These are phyloP conservation scores for Hippocampus guttulatus DNA, from an alignment of 2,113 vertebrate species.

Conservation along the genomic window DNA sequence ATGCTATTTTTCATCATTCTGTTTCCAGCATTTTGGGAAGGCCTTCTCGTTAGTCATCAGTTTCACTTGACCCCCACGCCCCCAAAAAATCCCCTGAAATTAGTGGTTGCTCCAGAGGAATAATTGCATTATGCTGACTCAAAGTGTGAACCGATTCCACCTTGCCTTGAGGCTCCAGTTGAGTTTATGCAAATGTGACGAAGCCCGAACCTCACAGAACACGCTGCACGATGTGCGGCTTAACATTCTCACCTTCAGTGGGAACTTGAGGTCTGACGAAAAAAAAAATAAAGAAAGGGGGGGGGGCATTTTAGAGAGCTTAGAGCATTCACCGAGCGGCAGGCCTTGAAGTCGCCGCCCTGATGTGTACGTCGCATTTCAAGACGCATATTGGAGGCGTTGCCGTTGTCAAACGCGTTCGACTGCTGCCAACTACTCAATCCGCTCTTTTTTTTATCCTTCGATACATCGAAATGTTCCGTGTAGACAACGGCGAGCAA, in stretches of 20 bases:
- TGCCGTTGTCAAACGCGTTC: slow-evolving; percentile 46
- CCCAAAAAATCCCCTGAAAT: background rate
- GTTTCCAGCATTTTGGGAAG: too few species aligned
- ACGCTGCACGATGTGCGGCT: slow-evolving; percentile 24
- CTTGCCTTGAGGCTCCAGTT: slow-evolving; percentile 16
- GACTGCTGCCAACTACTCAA: slow-evolving; percentile 56
- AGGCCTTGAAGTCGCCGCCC: slow-evolving; percentile 9
- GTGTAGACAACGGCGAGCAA: slow-evolving; percentile 38
- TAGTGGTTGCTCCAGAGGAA: background rate
- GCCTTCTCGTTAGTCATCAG: too few species aligned
- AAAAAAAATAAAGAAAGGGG: background rate
- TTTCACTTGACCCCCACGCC: too few species aligned
- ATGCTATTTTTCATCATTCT: too few species aligned
- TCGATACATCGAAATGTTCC: slow-evolving; percentile 44
- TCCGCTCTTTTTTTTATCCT: slow-evolving; percentile 34
- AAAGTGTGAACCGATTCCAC: background rate
- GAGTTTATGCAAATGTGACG: slow-evolving; percentile 30
- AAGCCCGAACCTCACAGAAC: slow-evolving; percentile 27
- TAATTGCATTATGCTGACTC: slow-evolving; percentile 5
- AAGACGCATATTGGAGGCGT: slow-evolving; percentile 29
- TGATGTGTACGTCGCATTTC: slow-evolving; percentile 19
- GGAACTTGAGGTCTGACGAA: slow-evolving; percentile 3
- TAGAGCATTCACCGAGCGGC: slow-evolving; percentile 3
- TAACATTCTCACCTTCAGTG: slow-evolving; percentile 1
- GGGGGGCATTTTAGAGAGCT: slow-evolving; percentile 3